Evolutionary conservation across 1,140 invertebrate genomes (phyloP).

Genomic region (Oreohelix idahoensis): DNA sequence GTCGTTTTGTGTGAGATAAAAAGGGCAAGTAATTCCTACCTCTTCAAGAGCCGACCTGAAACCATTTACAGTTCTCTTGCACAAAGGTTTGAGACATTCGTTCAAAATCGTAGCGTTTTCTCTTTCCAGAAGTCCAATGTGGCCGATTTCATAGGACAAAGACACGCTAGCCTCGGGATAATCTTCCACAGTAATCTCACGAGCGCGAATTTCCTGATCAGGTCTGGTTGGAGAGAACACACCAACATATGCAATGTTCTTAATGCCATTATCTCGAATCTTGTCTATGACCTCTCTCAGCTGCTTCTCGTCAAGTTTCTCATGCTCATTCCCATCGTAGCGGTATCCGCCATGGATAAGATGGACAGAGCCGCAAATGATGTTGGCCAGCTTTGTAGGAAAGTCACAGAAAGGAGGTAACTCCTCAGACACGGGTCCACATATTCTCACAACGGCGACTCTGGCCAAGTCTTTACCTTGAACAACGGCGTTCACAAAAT

Average conservation of each 20-base stretch:
- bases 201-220: conserved; percentile 56
- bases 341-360: conserved; percentile 65
- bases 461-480: conserved; percentile 60
- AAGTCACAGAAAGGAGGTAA: conserved; percentile 66
- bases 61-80: conserved; percentile 55
- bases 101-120: conserved; percentile 70
- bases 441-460: conserved; percentile 65
- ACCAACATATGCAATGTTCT: conserved; percentile 60
- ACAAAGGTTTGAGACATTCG: conserved; percentile 65
- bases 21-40: conserved; percentile 58
- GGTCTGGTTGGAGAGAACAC: conserved; percentile 60
- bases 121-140: conserved; percentile 65
- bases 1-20: conserved; percentile 68
- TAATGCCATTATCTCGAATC: conserved; percentile 49
- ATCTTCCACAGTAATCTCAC: conserved; percentile 46
- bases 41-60: conserved; percentile 58
- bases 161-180: conserved; percentile 61
- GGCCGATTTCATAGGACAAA: conserved; percentile 62
- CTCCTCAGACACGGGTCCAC: conserved; percentile 60
- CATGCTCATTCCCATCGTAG: conserved; percentile 62
- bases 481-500: conserved; percentile 69
- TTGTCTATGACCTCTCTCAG: conserved; percentile 46
- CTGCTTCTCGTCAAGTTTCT: conserved; percentile 53
- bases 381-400: conserved; percentile 49
- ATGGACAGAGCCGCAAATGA: conserved; percentile 50